Base-by-base conservation (phyloP, 2,888 invertebrate species). In the Vesta saturnalis region DNA sequence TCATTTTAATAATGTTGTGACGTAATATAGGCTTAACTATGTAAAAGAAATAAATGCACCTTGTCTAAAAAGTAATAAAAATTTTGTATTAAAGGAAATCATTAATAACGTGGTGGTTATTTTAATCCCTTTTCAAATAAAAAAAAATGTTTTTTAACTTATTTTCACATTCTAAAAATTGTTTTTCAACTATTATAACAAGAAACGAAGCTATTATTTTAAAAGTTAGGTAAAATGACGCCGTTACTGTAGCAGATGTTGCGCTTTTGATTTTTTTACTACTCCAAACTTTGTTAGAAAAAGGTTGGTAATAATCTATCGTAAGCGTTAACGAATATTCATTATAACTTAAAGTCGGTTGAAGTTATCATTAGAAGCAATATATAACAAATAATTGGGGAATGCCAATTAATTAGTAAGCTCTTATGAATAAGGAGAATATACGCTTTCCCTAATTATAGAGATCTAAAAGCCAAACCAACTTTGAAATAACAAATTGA, bases 161-260 rank as follows among this genome's bases (percentile, higher is more conserved):
- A n/a, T n/a, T n/a, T n/a, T n/a, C n/a, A n/a, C n/a, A n/a, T n/a
- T n/a, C n/a, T n/a, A n/a, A n/a, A n/a, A n/a, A n/a, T n/a, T n/a
- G n/a, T n/a, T n/a, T n/a, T n/a, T n/a, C n/a, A n/a, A n/a, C n/a
- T n/a, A n/a, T n/a, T n/a, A n/a, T n/a, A n/a, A n/a, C n/a, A n/a
- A n/a, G n/a, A n/a, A n/a, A n/a, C n/a, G 39, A 8, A 39, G 52
- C 58, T 55, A 67, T 67, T 58, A 67, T 67, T 67, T 63, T 62
- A 62, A 67, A 67, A 67, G 62, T 67, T 67, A 67, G 57, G 62
- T 63, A 67, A 67, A 62, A 58, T 62, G 61, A 58, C 57, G 54
- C 62, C 52, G 58, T 58, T 58, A 43, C 54, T 63, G 62, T 55
- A 62, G 54, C 67, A 67, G 67, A 67, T 67, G 67, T 67, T 57